These are phyloP conservation scores for Ceratoteleas bidentatus DNA, from an alignment of 1,140 invertebrate genomes.

Conservation along the genomic window DNA sequence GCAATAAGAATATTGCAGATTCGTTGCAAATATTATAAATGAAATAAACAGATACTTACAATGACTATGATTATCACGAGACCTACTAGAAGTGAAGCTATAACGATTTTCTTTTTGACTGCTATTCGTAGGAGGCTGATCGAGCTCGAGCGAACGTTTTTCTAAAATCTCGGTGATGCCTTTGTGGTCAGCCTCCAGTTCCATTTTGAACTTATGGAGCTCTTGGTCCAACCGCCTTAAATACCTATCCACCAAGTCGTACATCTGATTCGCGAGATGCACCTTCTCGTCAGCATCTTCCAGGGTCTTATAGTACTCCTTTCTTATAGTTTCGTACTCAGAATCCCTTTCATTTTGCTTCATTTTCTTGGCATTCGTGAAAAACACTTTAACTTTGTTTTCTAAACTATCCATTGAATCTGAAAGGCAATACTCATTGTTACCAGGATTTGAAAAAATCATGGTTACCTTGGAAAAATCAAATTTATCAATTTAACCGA, in stretches of 20 bases:
- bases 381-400: constrained; percentile 93
- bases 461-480: background rate
- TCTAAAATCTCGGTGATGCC: constrained; percentile 98
- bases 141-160: constrained; percentile 92
- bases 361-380: constrained; percentile 91
- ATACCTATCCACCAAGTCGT: constrained; percentile 96
- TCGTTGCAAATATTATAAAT: no score
- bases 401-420: constrained; percentile 96
- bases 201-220: constrained; percentile 98
- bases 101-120: constrained; percentile 85
- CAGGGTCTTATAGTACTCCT: constrained; percentile 95
- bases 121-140: constrained; percentile 83
- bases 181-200: constrained; percentile 98
- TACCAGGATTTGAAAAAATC: background rate
- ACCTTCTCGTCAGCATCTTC: constrained; percentile 96
- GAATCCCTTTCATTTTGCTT: constrained; percentile 90
- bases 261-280: constrained; percentile 95
- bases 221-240: constrained; percentile 95
- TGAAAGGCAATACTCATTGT: constrained; percentile 76
- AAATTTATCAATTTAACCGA: background rate
- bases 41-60: constrained; percentile 69
- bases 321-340: constrained; percentile 92
- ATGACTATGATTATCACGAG: constrained; percentile 79
- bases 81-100: constrained; percentile 79
- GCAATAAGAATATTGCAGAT: no score